Evolutionary conservation across 1,140 invertebrate genomes (phyloP), one percentile per base, ranked within the genome.

Genomic region (Galleria mellonella): DNA sequence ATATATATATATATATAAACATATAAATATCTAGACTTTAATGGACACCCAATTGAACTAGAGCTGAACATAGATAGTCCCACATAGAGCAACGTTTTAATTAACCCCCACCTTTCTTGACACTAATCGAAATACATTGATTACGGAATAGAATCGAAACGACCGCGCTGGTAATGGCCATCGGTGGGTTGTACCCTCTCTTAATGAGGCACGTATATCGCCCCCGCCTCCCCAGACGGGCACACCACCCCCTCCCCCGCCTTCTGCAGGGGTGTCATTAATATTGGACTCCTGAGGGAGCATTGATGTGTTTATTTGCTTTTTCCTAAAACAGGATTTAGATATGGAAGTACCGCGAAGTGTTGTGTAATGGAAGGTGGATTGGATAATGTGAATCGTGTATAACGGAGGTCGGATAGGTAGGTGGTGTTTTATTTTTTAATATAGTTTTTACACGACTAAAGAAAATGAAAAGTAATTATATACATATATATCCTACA

Each of bases 121-220:
- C 6, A 9, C 43, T 59, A 54, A 59, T 51, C 51, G 51, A 54
- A 59, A 53, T 47, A 53, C 55, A 65, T 65, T 62, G 62, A 65
- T 65, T 62, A 61, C 47, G 47, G 57, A 58, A 66, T 64, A 61
- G 58, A 57, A 56, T 55, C 43, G 43, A 54, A 62, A 51, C 43
- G 56, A 47, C 55, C 30, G 14, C 11, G 35, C 17, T 23, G 52
- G 61, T 66, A 68, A 63, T 60, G 53, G 51, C 40, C 43, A 32
- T 40, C 41, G 53, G 46, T 43, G 44, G 53, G 47, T 51, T 52
- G 47, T 52, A 55, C 48, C 51, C 14, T 15, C 35, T 17, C 8
- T 17, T 61, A 64, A 61, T 61, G 57, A 57, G 49, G 23, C 49
- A 55, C 17, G 39, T 48, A 48, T 38, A 47, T 47, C 29, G 11